Evolutionary conservation across 2,797 vertebrate species (phyloP), one percentile per base, ranked within the genome.

Genomic region (Centropyge bicolor): DNA sequence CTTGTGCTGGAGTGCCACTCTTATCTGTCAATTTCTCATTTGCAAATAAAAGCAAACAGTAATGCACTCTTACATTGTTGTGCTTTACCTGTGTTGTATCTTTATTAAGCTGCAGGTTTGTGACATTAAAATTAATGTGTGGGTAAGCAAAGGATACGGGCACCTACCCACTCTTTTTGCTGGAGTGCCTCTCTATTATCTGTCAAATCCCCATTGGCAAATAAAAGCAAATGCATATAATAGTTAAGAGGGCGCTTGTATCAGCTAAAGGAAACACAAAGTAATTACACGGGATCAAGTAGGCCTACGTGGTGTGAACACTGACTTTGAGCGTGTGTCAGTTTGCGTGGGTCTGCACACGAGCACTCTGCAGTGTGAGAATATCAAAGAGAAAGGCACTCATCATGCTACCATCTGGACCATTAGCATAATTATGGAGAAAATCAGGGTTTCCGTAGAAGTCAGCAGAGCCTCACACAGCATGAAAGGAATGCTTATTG

Each of bases 401-500:
- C 92, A 89, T 94, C 91, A 91, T 92, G 88, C 92, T 85, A 91
- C 94, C 93, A 95, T 94, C 94, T 95, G 94, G 89, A 56, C 84
- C 82, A 94, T 95, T 94, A 91, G 88, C 94, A 95, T 95, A 94
- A 94, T 94, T 93, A 94, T 90, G 93, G 85, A 91, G 91, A 91
- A 92, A 89, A 82, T 79, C 86, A 66, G 91, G 81, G 77, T 92
- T 91, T 89, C 84, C 82, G 59, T 89, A 81, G 45, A 92, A 93
- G 92, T 92, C 91, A 87, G 89, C 86, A 88, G 87, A 90, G 90
- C 88, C 67, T 81, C 86, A 79, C 87, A 71, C 90, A 76, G 90
- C 92, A 92, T 94, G 92, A 93, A 92, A 92, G 90, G 90, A 87
- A 91, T 92, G 78, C 85, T 90, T 88, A 88, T 88, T 85, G 89